Evolutionary conservation across 1,140 invertebrate genomes (phyloP).

Genomic region (Asbolus verrucosus): DNA sequence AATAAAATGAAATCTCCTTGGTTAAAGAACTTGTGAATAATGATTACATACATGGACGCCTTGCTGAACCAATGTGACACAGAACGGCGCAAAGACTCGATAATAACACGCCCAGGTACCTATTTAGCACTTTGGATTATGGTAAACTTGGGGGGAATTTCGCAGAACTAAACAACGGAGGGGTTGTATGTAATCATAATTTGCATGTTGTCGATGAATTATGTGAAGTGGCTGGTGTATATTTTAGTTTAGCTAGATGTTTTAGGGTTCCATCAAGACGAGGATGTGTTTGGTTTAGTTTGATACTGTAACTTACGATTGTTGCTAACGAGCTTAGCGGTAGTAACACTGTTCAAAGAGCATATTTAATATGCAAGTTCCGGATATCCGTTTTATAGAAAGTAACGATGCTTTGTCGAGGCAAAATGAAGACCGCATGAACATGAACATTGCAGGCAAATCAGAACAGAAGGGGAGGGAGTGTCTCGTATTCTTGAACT

Average conservation of each 20-base stretch:
- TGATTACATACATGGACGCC: constrained; percentile 12
- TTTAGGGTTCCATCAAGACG: background rate
- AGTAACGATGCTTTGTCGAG: no score
- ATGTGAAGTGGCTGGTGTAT: background rate
- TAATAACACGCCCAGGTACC: no score
- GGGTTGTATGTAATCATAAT: constrained; percentile 21
- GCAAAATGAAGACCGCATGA: constrained; percentile 7
- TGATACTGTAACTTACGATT: background rate
- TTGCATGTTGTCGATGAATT: constrained; percentile 4
- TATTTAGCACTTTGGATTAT: background rate
- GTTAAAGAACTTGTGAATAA: background rate
- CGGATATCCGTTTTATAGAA: no score
- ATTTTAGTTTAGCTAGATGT: constrained; percentile 2
- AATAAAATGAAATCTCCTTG: background rate
- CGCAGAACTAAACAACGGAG: background rate
- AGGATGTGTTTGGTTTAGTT: background rate
- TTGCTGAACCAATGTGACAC: no score
- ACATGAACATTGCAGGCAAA: no score
- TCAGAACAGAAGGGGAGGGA: constrained; percentile 25
- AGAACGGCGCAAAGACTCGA: no score
- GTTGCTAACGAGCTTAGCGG: background rate
- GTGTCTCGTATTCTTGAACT: constrained; percentile 43
- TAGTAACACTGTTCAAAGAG: background rate
- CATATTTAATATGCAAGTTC: no score
- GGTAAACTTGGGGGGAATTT: background rate